Base-by-base conservation (phyloP, 1,140 invertebrate species). In the Bombus fervidus region DNA sequence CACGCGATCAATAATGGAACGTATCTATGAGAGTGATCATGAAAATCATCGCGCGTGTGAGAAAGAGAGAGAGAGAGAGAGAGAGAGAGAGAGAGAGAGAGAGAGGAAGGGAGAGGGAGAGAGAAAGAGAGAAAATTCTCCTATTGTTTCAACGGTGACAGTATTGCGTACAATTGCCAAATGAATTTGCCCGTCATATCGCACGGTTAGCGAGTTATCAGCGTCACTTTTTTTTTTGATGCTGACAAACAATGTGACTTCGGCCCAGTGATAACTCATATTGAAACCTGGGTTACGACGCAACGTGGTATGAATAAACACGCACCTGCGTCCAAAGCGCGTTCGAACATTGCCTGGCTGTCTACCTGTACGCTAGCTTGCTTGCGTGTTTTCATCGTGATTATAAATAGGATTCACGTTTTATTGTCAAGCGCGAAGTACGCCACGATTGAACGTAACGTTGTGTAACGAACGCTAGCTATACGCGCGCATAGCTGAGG, bases 331-430 rank as follows among this genome's bases (percentile, higher is more conserved):
- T 39, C 79, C 72, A 37, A n/a, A 37, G 41, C 22, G 28, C 74
- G 66, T 59, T n/a, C 47, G 43, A 66, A 68, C 39, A 64, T 74
- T 79, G 53, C 39, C 53, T 43, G 69, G 37, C 53, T 78, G 34
- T 78, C 43, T 34, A 78, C 53, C 53, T 71, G 53, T 5, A 47
- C 62, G 47, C 39, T 34, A 41, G 47, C 43, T 78, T 68, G 31
- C 57, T 66, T 31, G 31, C 12, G 28, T n/a, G 62, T 37, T 82
- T 87, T 43, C 80, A 73, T 74, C 80, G 66, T 77, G 88, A 91
- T 91, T 90, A 85, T 89, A 88, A 86, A 91, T 90, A 90, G 85
- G 83, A 87, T 91, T 78, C 78, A 28, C 66, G 86, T 91, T 91
- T 91, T 90, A 91, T 91, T 86, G 80, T 84, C 53, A 57, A 78